phyloP scores from a whole-genome alignment of 1,140 invertebrate genomes.

The Pararge aegeria region DNA sequence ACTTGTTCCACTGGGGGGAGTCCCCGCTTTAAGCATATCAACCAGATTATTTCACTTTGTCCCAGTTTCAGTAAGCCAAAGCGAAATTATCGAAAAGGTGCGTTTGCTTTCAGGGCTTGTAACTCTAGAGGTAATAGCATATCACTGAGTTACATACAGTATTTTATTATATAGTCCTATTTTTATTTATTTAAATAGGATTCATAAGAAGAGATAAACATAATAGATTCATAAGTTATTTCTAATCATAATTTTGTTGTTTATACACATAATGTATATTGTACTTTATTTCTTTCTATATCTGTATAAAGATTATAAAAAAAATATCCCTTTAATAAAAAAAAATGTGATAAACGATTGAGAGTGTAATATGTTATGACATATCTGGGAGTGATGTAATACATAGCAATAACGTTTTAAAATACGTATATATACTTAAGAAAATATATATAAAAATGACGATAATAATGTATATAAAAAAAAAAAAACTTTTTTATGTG shows the following conservation, averaged over 20 bases:
- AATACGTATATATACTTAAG: background rate
- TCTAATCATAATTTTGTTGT: background rate
- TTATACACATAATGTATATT: background rate
- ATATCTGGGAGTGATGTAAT: conserved; percentile 21
- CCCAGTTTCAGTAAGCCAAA: too few species aligned
- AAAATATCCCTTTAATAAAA: conserved; percentile 1
- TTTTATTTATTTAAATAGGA: too few species aligned
- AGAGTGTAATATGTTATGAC: conserved; percentile 7
- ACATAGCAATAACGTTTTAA: background rate
- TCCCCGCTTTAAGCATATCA: too few species aligned
- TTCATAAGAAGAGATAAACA: background rate
- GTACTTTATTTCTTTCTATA: background rate
- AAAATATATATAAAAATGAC: conserved; percentile 8
- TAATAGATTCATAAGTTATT: conserved; percentile 5
- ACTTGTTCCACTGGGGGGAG: too few species aligned
- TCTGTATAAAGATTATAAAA: conserved; percentile 8
- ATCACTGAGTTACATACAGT: background rate
- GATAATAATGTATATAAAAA: conserved; percentile 2
- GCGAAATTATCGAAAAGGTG: too few species aligned
- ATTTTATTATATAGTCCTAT: background rate
- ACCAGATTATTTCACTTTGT: too few species aligned
- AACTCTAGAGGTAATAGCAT: too few species aligned
- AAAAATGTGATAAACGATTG: conserved; percentile 19
- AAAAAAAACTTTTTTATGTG: conserved; percentile 17
- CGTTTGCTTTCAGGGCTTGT: too few species aligned